Conservation (phyloP, 2,113 vertebrate species). For the Porphyrio hochstetteri region DNA sequence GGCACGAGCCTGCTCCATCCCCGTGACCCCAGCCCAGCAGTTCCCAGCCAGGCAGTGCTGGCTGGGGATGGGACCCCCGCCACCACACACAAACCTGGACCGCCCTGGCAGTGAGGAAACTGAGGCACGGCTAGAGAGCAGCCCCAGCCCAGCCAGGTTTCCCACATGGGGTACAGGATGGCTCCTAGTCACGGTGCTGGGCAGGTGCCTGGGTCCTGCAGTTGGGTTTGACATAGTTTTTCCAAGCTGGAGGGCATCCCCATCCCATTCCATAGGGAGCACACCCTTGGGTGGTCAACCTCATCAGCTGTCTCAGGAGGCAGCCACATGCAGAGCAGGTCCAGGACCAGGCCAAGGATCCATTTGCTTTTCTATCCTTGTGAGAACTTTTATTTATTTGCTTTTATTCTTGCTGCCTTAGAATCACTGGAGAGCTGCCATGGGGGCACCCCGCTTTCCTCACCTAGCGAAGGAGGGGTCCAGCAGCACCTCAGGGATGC, state of each 20-base stretch:
- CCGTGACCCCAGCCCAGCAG: accelerated
- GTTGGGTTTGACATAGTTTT: neutral
- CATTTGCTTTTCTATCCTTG: neutral
- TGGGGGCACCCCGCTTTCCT: neutral
- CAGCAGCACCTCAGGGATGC: accelerated
- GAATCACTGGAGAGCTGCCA: neutral
- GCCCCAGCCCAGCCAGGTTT: neutral
- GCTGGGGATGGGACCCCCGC: neutral
- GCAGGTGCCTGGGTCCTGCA: neutral
- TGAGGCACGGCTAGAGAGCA: neutral
- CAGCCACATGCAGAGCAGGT: neutral
- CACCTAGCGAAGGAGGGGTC: neutral
- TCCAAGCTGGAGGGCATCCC: neutral
- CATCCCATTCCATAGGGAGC: neutral
- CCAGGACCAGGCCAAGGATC: neutral
- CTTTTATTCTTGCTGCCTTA: neutral
- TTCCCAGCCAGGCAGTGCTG: neutral
- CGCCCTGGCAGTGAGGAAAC: neutral
- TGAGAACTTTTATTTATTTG: neutral
- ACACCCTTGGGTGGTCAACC: accelerated
- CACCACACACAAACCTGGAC: accelerated
- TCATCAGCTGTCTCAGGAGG: accelerated
- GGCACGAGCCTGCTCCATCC: accelerated
- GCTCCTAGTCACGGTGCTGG: accelerated
- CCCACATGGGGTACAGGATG: neutral